These are phyloP conservation scores for Eurytoma californica DNA, from an alignment of 2,888 invertebrate species.

Conservation along the genomic window DNA sequence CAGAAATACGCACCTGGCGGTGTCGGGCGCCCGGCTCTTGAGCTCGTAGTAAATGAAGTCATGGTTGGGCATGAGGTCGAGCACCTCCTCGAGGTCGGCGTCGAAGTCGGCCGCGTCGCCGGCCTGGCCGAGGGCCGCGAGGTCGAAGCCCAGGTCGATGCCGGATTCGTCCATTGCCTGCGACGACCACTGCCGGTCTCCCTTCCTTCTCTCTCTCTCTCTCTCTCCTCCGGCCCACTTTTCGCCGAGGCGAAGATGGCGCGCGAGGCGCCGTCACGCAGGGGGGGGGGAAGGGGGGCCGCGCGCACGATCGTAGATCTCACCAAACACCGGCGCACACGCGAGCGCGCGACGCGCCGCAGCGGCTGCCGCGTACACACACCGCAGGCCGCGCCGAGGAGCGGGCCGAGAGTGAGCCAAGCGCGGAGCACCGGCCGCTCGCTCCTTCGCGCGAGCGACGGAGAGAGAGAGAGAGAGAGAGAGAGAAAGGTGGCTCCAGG, in stretches of 20 bases:
- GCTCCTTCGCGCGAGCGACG: background rate
- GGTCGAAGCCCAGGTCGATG: slow-evolving; percentile 81
- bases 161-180: slow-evolving; percentile 80
- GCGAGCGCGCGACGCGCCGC: too few relatives aligned
- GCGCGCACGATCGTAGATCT: too few relatives aligned
- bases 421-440: slow-evolving; percentile 14
- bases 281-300: background rate
- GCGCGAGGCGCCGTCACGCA: background rate
- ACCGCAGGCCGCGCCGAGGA: background rate
- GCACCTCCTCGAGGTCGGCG: slow-evolving; percentile 77
- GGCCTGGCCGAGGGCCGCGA: slow-evolving; percentile 78
- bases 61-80: slow-evolving; percentile 76
- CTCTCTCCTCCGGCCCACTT: background rate
- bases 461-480: slow-evolving; percentile 28
- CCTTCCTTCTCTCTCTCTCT: background rate
- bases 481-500: background rate
- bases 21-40: slow-evolving; percentile 79
- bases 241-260: background rate
- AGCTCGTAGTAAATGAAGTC: slow-evolving; percentile 81
- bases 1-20: slow-evolving; percentile 79
- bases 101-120: slow-evolving; percentile 75
- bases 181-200: background rate
- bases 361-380: too few relatives aligned
- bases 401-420: background rate
- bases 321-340: too few relatives aligned